Evolutionary conservation across 2,888 invertebrate species (phyloP).

Genomic region (Pseudococcus longispinus): DNA sequence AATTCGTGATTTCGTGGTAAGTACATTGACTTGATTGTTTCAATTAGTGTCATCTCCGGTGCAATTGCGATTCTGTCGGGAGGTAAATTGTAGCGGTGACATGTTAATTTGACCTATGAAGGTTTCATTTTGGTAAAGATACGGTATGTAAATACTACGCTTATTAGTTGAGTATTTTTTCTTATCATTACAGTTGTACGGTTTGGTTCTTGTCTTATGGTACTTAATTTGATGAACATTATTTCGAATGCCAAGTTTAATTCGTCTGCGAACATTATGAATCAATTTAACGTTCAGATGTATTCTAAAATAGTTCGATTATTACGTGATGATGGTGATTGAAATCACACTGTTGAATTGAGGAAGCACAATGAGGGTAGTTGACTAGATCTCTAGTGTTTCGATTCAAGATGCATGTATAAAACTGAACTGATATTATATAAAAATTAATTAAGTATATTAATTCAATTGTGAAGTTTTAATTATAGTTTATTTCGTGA

Average conservation of each 20-base stretch:
- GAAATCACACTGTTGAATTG: background rate
- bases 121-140: background rate
- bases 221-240: background rate
- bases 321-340: background rate
- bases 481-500: background rate
- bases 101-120: background rate
- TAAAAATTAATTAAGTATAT: background rate
- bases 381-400: background rate
- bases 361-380: background rate
- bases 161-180: background rate
- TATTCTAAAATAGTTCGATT: background rate
- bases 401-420: background rate
- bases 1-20: background rate
- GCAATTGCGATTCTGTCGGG: background rate
- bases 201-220: background rate
- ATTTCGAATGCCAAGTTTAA: background rate
- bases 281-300: background rate
- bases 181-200: background rate
- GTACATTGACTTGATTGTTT: background rate
- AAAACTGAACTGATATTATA: background rate
- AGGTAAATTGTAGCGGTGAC: background rate
- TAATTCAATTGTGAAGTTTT: background rate
- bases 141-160: background rate
- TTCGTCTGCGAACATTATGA: background rate
- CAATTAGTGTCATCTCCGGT: background rate